These are phyloP conservation scores for Silurus lanzhouensis DNA, from an alignment of 2,797 vertebrate species.

Conservation along the genomic window DNA sequence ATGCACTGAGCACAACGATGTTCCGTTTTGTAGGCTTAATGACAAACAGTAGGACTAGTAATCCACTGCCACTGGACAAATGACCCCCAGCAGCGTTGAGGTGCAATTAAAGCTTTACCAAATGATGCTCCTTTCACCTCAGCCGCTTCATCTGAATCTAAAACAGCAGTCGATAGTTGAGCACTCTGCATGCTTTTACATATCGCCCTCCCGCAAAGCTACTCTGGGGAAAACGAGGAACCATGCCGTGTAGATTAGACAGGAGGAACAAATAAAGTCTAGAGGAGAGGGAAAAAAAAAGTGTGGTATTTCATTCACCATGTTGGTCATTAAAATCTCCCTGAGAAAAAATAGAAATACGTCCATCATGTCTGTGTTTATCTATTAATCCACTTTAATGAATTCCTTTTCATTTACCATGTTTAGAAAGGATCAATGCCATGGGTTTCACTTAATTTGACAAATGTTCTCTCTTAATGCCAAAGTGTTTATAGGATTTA, in stretches of 20 bases:
- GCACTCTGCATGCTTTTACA: slow-evolving; percentile 43
- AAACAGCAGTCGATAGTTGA: slow-evolving; percentile 34
- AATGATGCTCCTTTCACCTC: slow-evolving; percentile 44
- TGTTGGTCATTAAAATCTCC: slow-evolving; percentile 67
- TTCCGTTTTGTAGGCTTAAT: slow-evolving; percentile 55
- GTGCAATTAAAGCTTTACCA: slow-evolving; percentile 53
- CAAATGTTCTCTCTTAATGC: slow-evolving; percentile 75
- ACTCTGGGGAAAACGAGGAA: slow-evolving; percentile 33
- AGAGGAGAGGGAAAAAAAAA: slow-evolving; percentile 2
- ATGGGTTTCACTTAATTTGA: slow-evolving; percentile 78
- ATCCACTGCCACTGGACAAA: slow-evolving; percentile 57
- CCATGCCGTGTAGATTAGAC: slow-evolving; percentile 40
- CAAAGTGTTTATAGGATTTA: slow-evolving; percentile 59
- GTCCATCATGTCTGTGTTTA: slow-evolving; percentile 70
- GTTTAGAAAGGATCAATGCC: slow-evolving; percentile 77
- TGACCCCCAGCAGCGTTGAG: slow-evolving; percentile 47
- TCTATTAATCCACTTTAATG: slow-evolving; percentile 79
- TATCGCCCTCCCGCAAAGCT: slow-evolving; percentile 21
- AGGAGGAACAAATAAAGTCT: slow-evolving; percentile 56
- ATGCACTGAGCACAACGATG: slow-evolving; percentile 27
- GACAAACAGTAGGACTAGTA: slow-evolving; percentile 50
- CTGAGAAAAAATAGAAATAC: slow-evolving; percentile 54
- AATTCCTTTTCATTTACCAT: slow-evolving; percentile 78
- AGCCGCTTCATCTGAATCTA: slow-evolving; percentile 51
- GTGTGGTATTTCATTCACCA: slow-evolving; percentile 56